Evolutionary conservation across 2,888 invertebrate genomes (phyloP).

Genomic region (Clistopyga incitator): DNA sequence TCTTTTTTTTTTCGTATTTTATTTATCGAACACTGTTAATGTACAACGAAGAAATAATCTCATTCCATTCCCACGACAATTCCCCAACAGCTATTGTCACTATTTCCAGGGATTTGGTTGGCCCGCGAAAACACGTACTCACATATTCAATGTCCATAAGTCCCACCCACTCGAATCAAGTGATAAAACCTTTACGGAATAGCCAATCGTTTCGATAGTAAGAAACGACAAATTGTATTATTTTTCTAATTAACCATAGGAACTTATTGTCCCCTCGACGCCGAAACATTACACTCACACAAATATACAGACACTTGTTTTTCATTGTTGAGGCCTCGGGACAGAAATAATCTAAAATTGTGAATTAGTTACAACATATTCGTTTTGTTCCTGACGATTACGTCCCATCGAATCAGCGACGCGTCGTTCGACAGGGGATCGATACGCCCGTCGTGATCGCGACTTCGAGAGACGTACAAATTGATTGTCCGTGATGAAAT

Average conservation of each 20-base stretch:
- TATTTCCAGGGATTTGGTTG: slow-evolving; percentile 51
- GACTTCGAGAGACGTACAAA: not conserved
- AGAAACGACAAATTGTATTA: slow-evolving; percentile 79
- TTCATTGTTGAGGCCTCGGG: slow-evolving; percentile 35
- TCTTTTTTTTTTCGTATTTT: slow-evolving; percentile 49
- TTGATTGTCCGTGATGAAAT: slow-evolving; percentile 31
- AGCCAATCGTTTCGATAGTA: slow-evolving; percentile 81
- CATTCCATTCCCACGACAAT: slow-evolving; percentile 62
- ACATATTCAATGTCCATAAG: slow-evolving; percentile 78
- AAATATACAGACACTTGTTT: slow-evolving; percentile 51
- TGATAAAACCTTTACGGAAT: slow-evolving; percentile 71
- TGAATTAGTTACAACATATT: slow-evolving; percentile 57
- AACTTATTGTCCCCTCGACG: slow-evolving; percentile 59
- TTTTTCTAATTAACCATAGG: slow-evolving; percentile 81
- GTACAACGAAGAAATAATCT: slow-evolving; percentile 75
- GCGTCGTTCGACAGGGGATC: slow-evolving; percentile 16
- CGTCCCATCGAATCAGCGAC: not conserved
- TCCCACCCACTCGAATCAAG: slow-evolving; percentile 62
- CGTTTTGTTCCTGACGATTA: slow-evolving; percentile 44
- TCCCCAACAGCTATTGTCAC: slow-evolving; percentile 16
- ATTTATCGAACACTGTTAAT: slow-evolving; percentile 72
- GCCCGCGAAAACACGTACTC: slow-evolving; percentile 55
- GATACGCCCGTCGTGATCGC: slow-evolving; percentile 6
- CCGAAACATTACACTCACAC: not conserved
- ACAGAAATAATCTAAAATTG: slow-evolving; percentile 43